Percentiles rank a stretch among this genome's conserved stretches.
Conservation (phyloP, 2,888 invertebrate genomes). For the Mesorhabditis belari region DNA sequence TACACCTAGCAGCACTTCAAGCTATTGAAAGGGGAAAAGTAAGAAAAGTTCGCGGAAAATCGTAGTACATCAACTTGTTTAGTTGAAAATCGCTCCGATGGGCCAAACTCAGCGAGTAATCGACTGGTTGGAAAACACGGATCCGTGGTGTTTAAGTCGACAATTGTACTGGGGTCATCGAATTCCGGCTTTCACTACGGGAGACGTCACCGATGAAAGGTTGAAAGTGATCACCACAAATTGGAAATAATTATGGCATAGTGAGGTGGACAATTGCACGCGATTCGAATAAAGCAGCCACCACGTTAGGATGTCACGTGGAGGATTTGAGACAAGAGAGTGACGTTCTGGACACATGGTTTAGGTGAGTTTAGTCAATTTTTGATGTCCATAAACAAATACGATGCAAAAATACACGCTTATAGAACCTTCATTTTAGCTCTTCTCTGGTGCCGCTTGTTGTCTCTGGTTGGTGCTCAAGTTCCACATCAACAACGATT, state of each 20-base stretch:
- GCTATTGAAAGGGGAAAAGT: constrained; percentile 8
- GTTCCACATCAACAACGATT: background rate
- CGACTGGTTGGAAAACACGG: constrained; percentile 64
- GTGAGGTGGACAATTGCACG: constrained; percentile 19
- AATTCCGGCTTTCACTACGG: constrained; percentile 73
- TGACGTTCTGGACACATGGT: constrained; percentile 98
- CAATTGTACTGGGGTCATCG: constrained; percentile 97
- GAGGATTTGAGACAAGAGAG: constrained; percentile 61
- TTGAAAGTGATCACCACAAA: background rate
- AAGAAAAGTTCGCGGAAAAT: background rate
- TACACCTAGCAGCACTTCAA: constrained; percentile 21
- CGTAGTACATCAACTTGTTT: no score
- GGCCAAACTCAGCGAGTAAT: constrained; percentile 62
- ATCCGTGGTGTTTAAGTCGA: constrained; percentile 67
- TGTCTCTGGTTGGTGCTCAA: constrained; percentile 76
- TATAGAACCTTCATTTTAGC: constrained; percentile 13
- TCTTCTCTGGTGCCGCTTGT: constrained; percentile 75
- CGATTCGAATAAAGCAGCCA: constrained; percentile 57
- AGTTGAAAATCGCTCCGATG: constrained; percentile 30
- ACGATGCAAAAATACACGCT: background rate
- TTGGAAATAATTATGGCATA: background rate
- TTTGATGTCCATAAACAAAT: constrained; percentile 52
- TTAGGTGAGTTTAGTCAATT: constrained; percentile 59
- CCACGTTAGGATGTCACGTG: constrained; percentile 5
- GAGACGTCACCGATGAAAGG: background rate